Percentiles rank a stretch among this genome's conserved stretches.
Evolutionary conservation across 2,888 invertebrate species (phyloP).

Genomic region (Hetaerina titia): DNA sequence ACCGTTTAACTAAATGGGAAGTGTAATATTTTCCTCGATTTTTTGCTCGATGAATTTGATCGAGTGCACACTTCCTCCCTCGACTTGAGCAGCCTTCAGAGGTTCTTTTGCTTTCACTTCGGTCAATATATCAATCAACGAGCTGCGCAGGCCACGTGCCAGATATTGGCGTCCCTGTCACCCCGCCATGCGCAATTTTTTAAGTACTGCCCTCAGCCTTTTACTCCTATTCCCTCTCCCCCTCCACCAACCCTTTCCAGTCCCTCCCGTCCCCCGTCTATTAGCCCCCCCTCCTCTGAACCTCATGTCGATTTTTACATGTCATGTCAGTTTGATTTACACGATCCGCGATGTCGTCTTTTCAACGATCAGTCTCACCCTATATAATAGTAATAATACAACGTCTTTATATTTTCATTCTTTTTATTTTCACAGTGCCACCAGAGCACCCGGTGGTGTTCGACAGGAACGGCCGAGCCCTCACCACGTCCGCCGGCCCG

Average conservation of each 20-base stretch:
- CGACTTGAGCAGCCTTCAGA: neutral
- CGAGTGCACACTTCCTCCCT: neutral
- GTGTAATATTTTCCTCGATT: neutral
- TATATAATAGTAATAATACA: too few species aligned
- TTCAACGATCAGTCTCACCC: neutral
- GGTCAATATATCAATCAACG: slow-evolving; percentile 32
- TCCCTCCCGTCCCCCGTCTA: neutral
- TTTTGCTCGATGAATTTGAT: neutral
- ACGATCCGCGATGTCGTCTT: neutral
- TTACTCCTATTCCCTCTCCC: neutral
- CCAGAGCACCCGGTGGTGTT: slow-evolving; percentile 92
- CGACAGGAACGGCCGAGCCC: slow-evolving; percentile 90
- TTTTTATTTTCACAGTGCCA: slow-evolving; percentile 83
- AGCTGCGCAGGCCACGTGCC: neutral
- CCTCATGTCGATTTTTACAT: neutral
- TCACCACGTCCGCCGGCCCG: slow-evolving; percentile 90
- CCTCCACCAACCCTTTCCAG: neutral
- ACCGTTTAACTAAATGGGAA: neutral
- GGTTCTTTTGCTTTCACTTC: neutral
- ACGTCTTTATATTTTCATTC: neutral
- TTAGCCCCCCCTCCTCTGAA: neutral
- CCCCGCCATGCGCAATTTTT: neutral
- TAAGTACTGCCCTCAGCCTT: neutral
- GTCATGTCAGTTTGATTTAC: slow-evolving; percentile 5
- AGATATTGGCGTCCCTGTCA: neutral